phyloP scores from a whole-genome alignment of 2,888 invertebrate species.

The Andrena fulva region DNA sequence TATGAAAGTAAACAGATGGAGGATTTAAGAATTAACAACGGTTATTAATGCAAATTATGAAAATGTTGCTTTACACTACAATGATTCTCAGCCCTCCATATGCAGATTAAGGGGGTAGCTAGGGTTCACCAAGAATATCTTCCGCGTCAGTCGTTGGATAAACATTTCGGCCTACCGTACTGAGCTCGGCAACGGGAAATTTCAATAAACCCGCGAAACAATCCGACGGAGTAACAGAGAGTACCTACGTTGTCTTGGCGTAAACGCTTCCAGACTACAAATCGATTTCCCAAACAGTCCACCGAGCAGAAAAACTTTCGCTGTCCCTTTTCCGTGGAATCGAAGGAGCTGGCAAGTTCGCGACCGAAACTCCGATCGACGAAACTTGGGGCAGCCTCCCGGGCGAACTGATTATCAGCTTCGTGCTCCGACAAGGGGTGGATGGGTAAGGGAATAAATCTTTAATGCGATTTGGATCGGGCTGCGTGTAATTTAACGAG shows the following conservation, averaged over 20 bases:
- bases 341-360: constrained; percentile 17
- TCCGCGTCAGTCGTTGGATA: too few species aligned
- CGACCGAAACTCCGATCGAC: constrained; percentile 17
- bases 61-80: too few species aligned
- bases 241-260: background rate
- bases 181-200: background rate
- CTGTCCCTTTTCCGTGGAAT: background rate
- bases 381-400: constrained; percentile 13
- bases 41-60: too few species aligned
- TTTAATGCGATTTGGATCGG: constrained; percentile 48
- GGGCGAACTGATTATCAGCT: constrained; percentile 46
- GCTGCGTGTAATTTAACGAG: constrained; percentile 43
- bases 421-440: constrained; percentile 7
- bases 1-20: too few species aligned
- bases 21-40: too few species aligned
- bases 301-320: constrained; percentile 9
- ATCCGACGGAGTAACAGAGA: background rate
- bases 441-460: constrained; percentile 40
- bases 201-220: background rate
- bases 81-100: too few species aligned
- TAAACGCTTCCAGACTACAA: background rate
- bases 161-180: too few species aligned
- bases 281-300: background rate
- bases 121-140: too few species aligned
- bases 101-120: too few species aligned